Conservation (phyloP, 37 sponge, comb jelly and placozoan species). For the Hormiphora californensis region DNA sequence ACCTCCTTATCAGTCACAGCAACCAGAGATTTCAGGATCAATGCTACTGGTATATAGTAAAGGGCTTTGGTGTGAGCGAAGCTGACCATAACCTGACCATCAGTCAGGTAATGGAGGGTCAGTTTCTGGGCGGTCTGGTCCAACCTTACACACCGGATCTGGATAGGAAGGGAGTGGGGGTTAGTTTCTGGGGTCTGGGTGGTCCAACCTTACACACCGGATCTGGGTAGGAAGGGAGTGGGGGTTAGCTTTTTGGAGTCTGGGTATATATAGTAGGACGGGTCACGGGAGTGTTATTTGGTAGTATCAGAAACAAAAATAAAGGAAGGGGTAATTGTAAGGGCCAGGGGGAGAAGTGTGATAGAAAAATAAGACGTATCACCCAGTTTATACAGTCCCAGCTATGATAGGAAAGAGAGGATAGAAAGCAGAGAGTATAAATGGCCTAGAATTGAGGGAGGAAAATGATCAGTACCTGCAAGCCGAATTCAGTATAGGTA, state of each 20-base stretch:
- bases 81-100: constrained; percentile 75
- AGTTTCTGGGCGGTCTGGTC: constrained; percentile 62
- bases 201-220: constrained; percentile 14
- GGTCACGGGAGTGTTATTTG: not conserved
- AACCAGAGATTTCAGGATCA: constrained; percentile 67
- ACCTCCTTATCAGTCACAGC: constrained; percentile 53
- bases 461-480: constrained; percentile 74
- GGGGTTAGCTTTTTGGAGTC: constrained; percentile 66
- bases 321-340: not conserved
- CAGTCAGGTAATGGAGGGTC: constrained; percentile 82
- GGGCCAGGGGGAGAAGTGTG: not conserved
- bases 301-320: not conserved
- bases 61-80: constrained; percentile 72
- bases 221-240: not conserved
- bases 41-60: constrained; percentile 76
- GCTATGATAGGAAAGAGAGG: not conserved
- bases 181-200: constrained; percentile 62
- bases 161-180: constrained; percentile 21
- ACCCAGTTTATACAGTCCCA: not conserved
- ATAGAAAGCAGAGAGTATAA: not conserved
- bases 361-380: not conserved
- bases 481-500: constrained; percentile 79
- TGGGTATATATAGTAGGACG: constrained; percentile 1
- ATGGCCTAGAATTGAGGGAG: constrained; percentile 56
- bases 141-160: constrained; percentile 20